A percentile compares a stretch with the other conserved stretches of the same genome.
These are phyloP conservation scores for Mythimna pallens DNA, from an alignment of 2,888 invertebrate species.

Conservation along the genomic window DNA sequence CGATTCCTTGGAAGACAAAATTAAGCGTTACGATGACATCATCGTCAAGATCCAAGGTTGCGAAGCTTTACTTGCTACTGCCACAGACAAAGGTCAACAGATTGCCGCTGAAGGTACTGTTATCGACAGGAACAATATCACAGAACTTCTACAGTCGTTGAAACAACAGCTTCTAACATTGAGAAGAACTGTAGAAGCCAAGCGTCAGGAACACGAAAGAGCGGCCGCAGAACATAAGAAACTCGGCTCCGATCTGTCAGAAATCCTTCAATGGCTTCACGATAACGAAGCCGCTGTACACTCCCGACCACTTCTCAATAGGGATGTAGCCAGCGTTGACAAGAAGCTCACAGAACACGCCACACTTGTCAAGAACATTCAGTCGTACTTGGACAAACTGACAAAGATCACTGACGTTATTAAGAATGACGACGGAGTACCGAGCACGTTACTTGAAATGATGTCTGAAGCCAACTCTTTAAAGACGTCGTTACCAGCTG, in stretches of 20 bases:
- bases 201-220: slow-evolving; percentile 96
- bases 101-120: slow-evolving; percentile 97
- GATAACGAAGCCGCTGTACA: slow-evolving; percentile 95
- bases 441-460: slow-evolving; percentile 95
- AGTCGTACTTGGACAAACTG: slow-evolving; percentile 93
- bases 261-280: slow-evolving; percentile 95
- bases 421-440: slow-evolving; percentile 94
- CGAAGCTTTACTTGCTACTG: slow-evolving; percentile 96
- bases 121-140: slow-evolving; percentile 96
- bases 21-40: slow-evolving; percentile 96
- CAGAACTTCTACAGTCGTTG: slow-evolving; percentile 96
- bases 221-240: slow-evolving; percentile 97
- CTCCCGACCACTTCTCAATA: slow-evolving; percentile 95
- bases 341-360: slow-evolving; percentile 95
- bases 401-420: slow-evolving; percentile 93
- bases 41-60: slow-evolving; percentile 97
- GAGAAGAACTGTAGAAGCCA: slow-evolving; percentile 95
- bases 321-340: slow-evolving; percentile 95
- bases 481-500: slow-evolving; percentile 94
- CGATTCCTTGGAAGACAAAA: slow-evolving; percentile 95
- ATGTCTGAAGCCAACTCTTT: slow-evolving; percentile 96
- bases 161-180: slow-evolving; percentile 96
- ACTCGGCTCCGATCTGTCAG: slow-evolving; percentile 95
- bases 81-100: slow-evolving; percentile 97
- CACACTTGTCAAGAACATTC: slow-evolving; percentile 92